Evolutionary conservation across 2,888 invertebrate species (phyloP).

Genomic region (Lamproptera curius): DNA sequence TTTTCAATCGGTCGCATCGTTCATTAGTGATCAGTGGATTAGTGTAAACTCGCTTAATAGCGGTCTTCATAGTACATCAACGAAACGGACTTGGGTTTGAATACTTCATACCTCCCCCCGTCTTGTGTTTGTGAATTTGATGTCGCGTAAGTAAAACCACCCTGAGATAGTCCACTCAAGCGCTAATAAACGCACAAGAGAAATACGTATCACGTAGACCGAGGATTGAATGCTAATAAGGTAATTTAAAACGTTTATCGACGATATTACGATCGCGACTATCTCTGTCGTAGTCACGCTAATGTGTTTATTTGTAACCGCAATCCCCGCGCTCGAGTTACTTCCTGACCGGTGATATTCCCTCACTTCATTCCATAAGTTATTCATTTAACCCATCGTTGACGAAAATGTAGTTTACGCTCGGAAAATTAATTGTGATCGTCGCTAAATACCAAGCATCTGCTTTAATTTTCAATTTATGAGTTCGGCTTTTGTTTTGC

Average conservation of each 20-base stretch:
- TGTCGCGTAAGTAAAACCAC: conserved; percentile 24
- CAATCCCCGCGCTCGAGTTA: conserved; percentile 23
- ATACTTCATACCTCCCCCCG: conserved; percentile 49
- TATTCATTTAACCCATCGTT: too few species aligned
- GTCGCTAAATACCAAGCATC: too few species aligned
- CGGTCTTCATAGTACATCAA: too few species aligned
- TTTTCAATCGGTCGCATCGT: background rate
- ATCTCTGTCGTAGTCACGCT: conserved; percentile 19
- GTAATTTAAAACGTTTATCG: conserved; percentile 13
- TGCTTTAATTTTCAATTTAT: too few species aligned
- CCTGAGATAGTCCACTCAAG: conserved; percentile 19
- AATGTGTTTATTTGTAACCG: conserved; percentile 27
- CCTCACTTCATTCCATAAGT: background rate
- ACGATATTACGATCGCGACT: conserved; percentile 10
- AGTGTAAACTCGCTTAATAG: conserved; percentile 38
- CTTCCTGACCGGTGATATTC: conserved; percentile 15
- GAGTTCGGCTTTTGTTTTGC: too few species aligned
- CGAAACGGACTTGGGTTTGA: conserved; percentile 37
- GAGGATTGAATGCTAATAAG: conserved; percentile 16
- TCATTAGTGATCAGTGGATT: conserved; percentile 30
- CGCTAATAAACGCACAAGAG: too few species aligned
- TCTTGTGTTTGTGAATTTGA: conserved; percentile 40
- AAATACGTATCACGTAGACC: background rate
- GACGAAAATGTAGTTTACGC: too few species aligned
- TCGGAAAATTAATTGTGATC: conserved; percentile 4